These are phyloP conservation scores for Bathynomus jamesi DNA, from an alignment of 1,140 invertebrate genomes.

Conservation along the genomic window DNA sequence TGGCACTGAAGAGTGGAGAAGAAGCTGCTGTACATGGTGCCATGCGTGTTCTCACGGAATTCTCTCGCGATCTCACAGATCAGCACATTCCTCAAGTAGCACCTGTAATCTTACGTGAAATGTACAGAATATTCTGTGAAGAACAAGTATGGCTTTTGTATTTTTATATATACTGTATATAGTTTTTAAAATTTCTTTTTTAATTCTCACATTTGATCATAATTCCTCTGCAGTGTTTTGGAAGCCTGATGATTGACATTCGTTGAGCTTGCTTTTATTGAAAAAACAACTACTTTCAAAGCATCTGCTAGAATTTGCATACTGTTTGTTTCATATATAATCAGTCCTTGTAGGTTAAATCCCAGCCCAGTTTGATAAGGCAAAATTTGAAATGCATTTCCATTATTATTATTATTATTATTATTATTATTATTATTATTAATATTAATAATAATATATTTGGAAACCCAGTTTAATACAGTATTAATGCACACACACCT, in stretches of 20 bases:
- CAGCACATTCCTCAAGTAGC: constrained; percentile 61
- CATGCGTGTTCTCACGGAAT: constrained; percentile 67
- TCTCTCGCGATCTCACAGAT: constrained; percentile 61
- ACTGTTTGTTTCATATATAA: too few species aligned
- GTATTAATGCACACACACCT: neutral
- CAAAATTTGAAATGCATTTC: too few species aligned
- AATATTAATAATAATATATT: constrained; percentile 40
- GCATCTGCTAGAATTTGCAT: too few species aligned
- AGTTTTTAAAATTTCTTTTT: too few species aligned
- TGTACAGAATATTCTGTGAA: constrained; percentile 62
- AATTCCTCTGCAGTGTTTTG: too few species aligned
- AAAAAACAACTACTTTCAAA: too few species aligned
- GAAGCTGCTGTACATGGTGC: constrained; percentile 60
- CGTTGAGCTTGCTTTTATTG: too few species aligned
- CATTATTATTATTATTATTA: constrained; percentile 1
- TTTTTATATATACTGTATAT: too few species aligned
- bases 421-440: constrained; percentile 21
- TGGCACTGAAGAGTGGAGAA: constrained; percentile 49
- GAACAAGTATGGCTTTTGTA: constrained; percentile 51
- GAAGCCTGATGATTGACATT: too few species aligned
- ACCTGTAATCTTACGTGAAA: constrained; percentile 65
- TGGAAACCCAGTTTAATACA: neutral
- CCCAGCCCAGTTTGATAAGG: too few species aligned
- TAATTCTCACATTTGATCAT: too few species aligned
- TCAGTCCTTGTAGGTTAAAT: too few species aligned